Conservation (phyloP, 2,113 vertebrate species). For the Bettongia penicillata region DNA sequence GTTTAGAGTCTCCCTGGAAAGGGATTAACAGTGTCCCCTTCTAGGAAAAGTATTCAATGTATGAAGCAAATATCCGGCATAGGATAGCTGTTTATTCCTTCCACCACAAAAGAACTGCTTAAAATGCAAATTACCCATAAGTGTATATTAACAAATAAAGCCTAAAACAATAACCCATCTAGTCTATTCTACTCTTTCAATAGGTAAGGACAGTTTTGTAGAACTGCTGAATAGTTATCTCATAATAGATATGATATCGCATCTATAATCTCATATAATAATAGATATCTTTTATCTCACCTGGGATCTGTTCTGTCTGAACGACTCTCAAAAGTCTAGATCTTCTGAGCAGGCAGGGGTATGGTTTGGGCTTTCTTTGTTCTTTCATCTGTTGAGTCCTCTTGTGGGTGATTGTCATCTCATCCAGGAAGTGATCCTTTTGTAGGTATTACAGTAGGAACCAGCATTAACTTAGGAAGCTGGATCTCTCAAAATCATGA, state of each 20-base stretch:
- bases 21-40: background rate
- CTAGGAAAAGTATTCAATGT: background rate
- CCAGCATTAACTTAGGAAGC: background rate
- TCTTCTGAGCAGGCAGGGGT: background rate
- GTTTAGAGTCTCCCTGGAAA: background rate
- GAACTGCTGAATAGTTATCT: background rate
- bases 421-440: background rate
- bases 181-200: background rate
- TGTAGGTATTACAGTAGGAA: background rate
- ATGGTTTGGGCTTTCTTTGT: background rate
- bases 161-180: background rate
- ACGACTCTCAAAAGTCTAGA: background rate
- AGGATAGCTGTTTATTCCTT: background rate
- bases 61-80: background rate
- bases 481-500: background rate
- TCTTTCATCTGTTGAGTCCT: background rate
- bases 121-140: background rate
- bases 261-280: background rate
- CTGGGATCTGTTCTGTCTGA: background rate
- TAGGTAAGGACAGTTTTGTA: background rate
- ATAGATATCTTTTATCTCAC: background rate
- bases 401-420: background rate
- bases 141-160: background rate
- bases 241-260: background rate
- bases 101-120: background rate